These are phyloP conservation scores for Oreochromis tanganicae DNA, from an alignment of 2,113 vertebrate species.

Conservation along the genomic window DNA sequence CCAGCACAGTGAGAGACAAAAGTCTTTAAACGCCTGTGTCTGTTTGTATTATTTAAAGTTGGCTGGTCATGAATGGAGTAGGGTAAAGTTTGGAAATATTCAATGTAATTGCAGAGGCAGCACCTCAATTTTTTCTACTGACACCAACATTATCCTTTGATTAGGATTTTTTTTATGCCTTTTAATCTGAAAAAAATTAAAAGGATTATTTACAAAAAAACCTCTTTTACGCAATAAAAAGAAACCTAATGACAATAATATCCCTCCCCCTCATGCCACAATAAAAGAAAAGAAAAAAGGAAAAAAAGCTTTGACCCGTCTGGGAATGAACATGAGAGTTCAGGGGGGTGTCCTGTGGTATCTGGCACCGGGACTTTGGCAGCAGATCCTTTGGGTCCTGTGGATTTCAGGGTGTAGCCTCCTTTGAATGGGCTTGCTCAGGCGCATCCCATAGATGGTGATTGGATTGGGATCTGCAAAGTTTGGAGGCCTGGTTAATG, in stretches of 20 bases:
- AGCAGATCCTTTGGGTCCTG: neutral
- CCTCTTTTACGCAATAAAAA: neutral
- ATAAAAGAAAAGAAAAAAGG: neutral
- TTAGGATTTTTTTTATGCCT: neutral
- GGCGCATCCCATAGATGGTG: neutral
- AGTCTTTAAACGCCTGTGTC: neutral
- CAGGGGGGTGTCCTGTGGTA: neutral
- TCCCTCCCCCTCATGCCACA: neutral
- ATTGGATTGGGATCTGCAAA: neutral
- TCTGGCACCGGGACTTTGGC: neutral
- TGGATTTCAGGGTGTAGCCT: neutral
- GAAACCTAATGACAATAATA: neutral
- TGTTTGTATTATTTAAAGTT: conserved; percentile 18
- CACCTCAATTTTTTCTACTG: neutral
- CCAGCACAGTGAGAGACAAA: neutral
- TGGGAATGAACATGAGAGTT: neutral
- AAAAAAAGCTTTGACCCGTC: neutral
- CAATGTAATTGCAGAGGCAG: neutral
- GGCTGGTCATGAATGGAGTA: neutral
- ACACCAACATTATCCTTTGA: neutral
- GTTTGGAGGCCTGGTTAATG: neutral
- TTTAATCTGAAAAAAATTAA: neutral
- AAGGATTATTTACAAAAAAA: neutral
- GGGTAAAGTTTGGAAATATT: neutral
- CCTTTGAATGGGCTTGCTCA: neutral